Evolutionary conservation across 2,113 vertebrate genomes (phyloP), one percentile per base, ranked within the genome.

Genomic region (Cyphomyrus plagiostoma): DNA sequence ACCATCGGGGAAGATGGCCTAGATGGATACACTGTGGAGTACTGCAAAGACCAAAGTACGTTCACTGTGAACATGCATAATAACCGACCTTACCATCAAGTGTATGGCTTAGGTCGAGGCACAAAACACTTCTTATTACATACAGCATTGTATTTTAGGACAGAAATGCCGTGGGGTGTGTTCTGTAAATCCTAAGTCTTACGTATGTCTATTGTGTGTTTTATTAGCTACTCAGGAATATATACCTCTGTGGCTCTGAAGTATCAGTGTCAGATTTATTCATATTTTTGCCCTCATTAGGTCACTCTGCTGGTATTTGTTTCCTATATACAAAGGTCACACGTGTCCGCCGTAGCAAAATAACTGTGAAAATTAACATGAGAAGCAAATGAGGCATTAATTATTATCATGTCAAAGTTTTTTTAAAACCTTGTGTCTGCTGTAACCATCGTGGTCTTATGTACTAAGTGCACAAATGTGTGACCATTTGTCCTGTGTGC

Each of bases 41-140:
- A 96, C 92, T 93, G 96, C 95, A 95, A 96, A 93, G 97, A 99
- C 62, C 97, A 97, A 97, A 97, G 98, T 99, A 95, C 94, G 98
- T 93, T 83, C n/a, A 56, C 19, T 77, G 30, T 1, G 2, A 45
- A 10, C 17, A 17, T 9, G 9, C 30, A 45, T 88, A 62, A 88
- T 7, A 48, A 39, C 3, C 11, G 0, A 30, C 82, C 17, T 19
- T 39, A 2, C 42, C 5, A 13, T n/a, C 3, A 48, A 45, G 23
- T 45, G 13, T 48, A 48, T 48, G 48, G 19, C 46, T 21, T 21
- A 49, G 58, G 23, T 23, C 26, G 7, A n/a, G 70, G 15, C 35
- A 15, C 74, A 5, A 80, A 42, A 80, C 30, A 42, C 15, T 19
- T 42, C 15, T 15, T 42, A 35, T 80, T 39, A 80, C 74, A 42